Percentiles rank a stretch among this genome's conserved stretches.
Conservation (phyloP, 2,888 invertebrate species). For the Ochropacha duplaris region DNA sequence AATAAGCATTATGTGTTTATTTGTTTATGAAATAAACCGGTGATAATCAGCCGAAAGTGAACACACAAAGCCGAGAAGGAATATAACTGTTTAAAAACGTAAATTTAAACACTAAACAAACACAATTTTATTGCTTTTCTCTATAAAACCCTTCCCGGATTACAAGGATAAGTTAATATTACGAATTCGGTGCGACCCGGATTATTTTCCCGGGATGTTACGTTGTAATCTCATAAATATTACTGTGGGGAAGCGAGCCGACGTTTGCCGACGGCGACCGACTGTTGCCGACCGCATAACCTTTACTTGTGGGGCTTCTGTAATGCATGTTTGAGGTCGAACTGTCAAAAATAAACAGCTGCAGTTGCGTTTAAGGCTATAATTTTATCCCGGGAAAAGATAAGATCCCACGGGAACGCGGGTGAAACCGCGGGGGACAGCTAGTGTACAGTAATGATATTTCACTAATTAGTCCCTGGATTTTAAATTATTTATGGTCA, state of each 20-base stretch:
- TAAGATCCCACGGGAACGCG: too few relatives aligned
- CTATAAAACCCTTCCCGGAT: not conserved
- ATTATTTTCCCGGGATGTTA: not conserved
- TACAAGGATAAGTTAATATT: not conserved
- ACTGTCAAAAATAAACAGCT: constrained; percentile 16
- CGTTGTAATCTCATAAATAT: not conserved
- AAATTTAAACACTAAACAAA: too few relatives aligned
- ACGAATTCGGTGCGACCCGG: not conserved
- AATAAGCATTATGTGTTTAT: too few relatives aligned
- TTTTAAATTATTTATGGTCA: too few relatives aligned
- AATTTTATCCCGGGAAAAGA: too few relatives aligned
- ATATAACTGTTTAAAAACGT: too few relatives aligned
- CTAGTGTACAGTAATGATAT: too few relatives aligned
- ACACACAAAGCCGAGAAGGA: too few relatives aligned
- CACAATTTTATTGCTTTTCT: not conserved
- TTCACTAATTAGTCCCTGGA: too few relatives aligned
- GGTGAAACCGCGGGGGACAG: too few relatives aligned
- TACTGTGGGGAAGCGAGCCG: not conserved
- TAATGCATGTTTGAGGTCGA: constrained; percentile 14
- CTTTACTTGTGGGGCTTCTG: constrained; percentile 35
- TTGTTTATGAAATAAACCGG: not conserved
- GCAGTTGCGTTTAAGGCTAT: not conserved
- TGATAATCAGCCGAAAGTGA: too few relatives aligned
- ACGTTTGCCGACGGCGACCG: not conserved
- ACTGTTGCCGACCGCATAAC: constrained; percentile 11